These are phyloP conservation scores for Chorisops tibialis DNA, from an alignment of 2,888 invertebrate genomes.

Conservation along the genomic window DNA sequence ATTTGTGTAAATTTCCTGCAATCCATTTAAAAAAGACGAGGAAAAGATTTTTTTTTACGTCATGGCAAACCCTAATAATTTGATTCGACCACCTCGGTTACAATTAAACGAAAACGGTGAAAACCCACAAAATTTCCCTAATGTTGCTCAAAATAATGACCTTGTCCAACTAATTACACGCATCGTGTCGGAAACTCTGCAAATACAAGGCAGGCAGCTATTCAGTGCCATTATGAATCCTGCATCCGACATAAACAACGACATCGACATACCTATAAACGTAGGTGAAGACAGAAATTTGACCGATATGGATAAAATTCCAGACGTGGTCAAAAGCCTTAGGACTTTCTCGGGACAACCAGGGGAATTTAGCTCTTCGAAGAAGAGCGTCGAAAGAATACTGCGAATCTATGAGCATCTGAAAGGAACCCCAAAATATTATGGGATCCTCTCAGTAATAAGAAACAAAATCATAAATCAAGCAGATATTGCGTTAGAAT, in stretches of 20 bases:
- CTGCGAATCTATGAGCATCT: conserved; percentile 1
- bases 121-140: background rate
- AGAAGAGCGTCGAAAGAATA: conserved; percentile 5
- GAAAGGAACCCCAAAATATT: conserved; percentile 7
- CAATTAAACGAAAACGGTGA: background rate
- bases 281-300: too few relatives aligned
- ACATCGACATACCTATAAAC: too few relatives aligned
- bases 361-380: conserved; percentile 12
- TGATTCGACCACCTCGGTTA: background rate
- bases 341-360: background rate
- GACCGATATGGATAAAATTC: too few relatives aligned
- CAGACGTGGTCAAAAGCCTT: conserved; percentile 8
- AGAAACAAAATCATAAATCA: conserved; percentile 30
- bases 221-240: conserved; percentile 17
- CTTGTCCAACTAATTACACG: background rate
- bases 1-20: too few relatives aligned
- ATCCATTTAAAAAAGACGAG: too few relatives aligned
- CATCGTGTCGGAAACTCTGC: conserved; percentile 8
- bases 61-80: conserved; percentile 2
- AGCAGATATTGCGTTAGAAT: conserved; percentile 28
- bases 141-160: background rate
- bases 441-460: conserved; percentile 12
- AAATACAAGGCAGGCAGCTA: conserved; percentile 19
- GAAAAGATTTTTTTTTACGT: too few relatives aligned
- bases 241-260: too few relatives aligned